phyloP scores from a whole-genome alignment of 1,140 invertebrate genomes.

The Lepidotrigona ventralis region DNA sequence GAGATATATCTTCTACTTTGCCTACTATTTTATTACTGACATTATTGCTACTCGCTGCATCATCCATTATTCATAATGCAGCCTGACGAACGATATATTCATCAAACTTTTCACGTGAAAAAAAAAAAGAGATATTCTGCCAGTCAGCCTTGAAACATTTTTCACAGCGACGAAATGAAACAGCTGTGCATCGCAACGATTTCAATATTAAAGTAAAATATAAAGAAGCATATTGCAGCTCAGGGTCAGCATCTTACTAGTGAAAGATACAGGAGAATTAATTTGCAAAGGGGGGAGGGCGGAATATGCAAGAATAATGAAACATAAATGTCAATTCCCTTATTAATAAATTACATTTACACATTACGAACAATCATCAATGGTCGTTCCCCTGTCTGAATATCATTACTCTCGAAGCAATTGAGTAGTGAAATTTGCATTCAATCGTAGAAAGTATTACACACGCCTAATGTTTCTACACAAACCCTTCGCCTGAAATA shows the following conservation, averaged over 20 bases:
- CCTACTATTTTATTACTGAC: constrained; percentile 26
- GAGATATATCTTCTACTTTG: constrained; percentile 20
- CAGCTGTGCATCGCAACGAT: too few relatives aligned
- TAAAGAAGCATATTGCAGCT: not conserved
- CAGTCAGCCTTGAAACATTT: not conserved
- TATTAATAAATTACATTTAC: constrained; percentile 37
- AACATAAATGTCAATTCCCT: constrained; percentile 34
- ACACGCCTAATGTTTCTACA: constrained; percentile 23
- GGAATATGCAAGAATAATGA: not conserved
- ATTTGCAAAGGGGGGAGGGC: not conserved
- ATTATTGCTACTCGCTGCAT: constrained; percentile 10
- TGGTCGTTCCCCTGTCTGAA: constrained; percentile 16
- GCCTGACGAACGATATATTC: constrained; percentile 3
- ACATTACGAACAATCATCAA: constrained; percentile 24
- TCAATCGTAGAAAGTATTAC: constrained; percentile 48
- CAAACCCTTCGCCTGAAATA: constrained; percentile 8
- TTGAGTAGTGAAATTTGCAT: constrained; percentile 43
- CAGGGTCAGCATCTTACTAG: not conserved
- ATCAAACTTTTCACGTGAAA: constrained; percentile 14
- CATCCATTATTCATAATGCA: constrained; percentile 33
- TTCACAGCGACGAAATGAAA: not conserved
- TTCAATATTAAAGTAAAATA: not conserved
- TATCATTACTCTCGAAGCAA: constrained; percentile 33
- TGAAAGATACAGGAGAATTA: not conserved
- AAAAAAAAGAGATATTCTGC: not conserved